These are phyloP conservation scores for Cichladusa arquata DNA, from an alignment of 2,113 vertebrate species.

Conservation along the genomic window DNA sequence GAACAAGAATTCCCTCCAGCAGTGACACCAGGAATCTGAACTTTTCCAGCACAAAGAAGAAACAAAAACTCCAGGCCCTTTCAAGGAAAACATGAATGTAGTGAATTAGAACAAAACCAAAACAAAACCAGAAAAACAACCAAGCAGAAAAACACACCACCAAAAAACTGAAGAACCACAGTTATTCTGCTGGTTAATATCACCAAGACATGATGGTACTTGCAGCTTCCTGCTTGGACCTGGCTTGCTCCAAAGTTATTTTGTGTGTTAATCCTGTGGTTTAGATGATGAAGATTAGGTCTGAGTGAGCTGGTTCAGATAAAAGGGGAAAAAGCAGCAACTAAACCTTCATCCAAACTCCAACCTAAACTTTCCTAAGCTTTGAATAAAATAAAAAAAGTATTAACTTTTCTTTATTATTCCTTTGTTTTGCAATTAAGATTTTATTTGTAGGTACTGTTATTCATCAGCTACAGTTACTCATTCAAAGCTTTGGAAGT, in stretches of 20 bases:
- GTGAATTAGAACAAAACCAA: background rate
- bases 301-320: conserved; percentile 61
- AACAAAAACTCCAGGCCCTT: background rate
- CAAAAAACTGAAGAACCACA: conserved; percentile 47
- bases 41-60: background rate
- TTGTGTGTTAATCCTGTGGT: conserved; percentile 71
- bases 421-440: conserved; percentile 61
- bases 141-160: background rate
- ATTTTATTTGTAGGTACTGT: background rate
- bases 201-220: conserved; percentile 61
- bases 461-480: conserved; percentile 29
- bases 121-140: background rate
- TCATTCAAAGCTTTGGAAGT: background rate
- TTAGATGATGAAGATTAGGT: conserved; percentile 70
- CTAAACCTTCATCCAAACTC: conserved; percentile 16
- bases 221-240: conserved; percentile 69
- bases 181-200: conserved; percentile 62
- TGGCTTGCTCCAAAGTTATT: conserved; percentile 65
- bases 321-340: conserved; percentile 49
- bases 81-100: conserved; percentile 41
- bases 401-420: conserved; percentile 9
- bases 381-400: conserved; percentile 4
- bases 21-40: background rate
- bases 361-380: conserved; percentile 24
- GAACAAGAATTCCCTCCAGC: background rate